A percentile compares a stretch with the other conserved stretches of the same genome.
Conservation (phyloP, 2,797 vertebrate genomes). For the Amazonetta brasiliensis region DNA sequence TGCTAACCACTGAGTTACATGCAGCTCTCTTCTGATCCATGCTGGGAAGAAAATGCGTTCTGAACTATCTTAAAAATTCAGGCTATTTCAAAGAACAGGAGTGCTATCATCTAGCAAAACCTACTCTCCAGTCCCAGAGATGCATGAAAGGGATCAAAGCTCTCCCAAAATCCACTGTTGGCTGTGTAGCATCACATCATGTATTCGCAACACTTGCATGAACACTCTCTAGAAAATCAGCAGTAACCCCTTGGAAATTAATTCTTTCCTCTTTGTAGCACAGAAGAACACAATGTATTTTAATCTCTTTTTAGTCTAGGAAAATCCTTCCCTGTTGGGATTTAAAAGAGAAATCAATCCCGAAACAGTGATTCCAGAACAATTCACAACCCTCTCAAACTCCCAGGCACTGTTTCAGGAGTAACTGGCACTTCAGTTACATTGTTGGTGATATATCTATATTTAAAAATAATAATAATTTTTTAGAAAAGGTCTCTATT, state of each 20-base stretch:
- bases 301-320: constrained; percentile 8
- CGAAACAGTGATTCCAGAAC: constrained; percentile 22
- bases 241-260: constrained; percentile 20
- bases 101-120: background rate
- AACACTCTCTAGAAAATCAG: constrained; percentile 23
- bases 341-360: constrained; percentile 45
- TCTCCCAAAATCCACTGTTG: background rate
- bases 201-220: background rate
- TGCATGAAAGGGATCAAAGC: background rate
- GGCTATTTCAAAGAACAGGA: constrained; percentile 32
- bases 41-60: constrained; percentile 36
- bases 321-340: constrained; percentile 26
- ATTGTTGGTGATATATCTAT: background rate
- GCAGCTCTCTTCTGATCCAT: constrained; percentile 7
- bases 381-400: background rate
- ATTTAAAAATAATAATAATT: too few relatives aligned
- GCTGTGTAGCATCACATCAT: background rate
- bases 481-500: constrained; percentile 8
- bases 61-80: constrained; percentile 27
- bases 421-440: constrained; percentile 44
- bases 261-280: background rate
- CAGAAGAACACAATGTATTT: constrained; percentile 1
- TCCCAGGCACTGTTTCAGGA: constrained; percentile 16
- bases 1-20: constrained; percentile 2
- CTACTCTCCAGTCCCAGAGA: background rate